These are phyloP conservation scores for Ceriagrion tenellum DNA, from an alignment of 2,888 invertebrate species.

Conservation along the genomic window DNA sequence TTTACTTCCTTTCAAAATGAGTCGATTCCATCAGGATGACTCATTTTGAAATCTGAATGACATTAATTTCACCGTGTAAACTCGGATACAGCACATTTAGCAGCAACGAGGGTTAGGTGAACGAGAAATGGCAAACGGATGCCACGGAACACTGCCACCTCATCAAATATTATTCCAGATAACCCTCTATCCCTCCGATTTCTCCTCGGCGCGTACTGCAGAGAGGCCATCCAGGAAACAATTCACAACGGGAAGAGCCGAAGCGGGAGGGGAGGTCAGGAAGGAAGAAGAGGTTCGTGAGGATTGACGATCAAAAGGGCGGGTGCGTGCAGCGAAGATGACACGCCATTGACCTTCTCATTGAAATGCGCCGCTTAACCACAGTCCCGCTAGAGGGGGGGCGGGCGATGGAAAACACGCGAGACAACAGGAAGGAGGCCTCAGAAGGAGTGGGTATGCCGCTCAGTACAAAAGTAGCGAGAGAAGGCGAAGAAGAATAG, in stretches of 20 bases:
- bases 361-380: background rate
- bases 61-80: no score
- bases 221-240: background rate
- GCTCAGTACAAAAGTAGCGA: no score
- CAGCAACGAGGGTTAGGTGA: no score
- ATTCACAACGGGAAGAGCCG: background rate
- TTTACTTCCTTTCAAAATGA: no score
- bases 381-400: background rate
- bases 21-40: no score
- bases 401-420: background rate
- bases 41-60: no score
- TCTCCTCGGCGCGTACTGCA: background rate
- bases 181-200: background rate
- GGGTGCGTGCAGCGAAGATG: background rate
- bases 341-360: background rate
- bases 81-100: no score
- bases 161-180: background rate
- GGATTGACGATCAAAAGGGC: background rate
- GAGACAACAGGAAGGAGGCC: background rate
- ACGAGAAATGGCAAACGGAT: no score
- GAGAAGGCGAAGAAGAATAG: no score
- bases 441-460: no score
- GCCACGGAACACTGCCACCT: background rate
- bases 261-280: no score
- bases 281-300: background rate